Base-by-base conservation (phyloP, 2,888 invertebrate species). In the Eumerus sabulonum region DNA sequence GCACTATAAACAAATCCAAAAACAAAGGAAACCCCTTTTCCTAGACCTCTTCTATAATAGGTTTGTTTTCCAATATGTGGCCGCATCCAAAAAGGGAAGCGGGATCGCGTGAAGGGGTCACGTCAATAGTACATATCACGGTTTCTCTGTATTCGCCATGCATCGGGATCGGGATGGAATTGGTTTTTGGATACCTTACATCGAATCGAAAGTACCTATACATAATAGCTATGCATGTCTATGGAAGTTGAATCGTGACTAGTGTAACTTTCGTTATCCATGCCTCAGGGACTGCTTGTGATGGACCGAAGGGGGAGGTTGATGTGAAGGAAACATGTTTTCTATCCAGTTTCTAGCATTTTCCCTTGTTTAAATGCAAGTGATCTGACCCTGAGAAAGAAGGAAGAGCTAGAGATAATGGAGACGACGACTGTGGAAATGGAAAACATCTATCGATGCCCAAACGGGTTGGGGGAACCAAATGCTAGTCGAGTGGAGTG, bases 111-210 rank as follows among this genome's bases (percentile, higher is more conserved):
- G 38, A 19, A 48, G 60, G 47, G 59, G 71, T 7, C 27, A 27
- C 76, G 60, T 77, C 72, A 67, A 60, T 76, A 66, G 62, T 60
- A n/a, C n/a, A n/a, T n/a, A 77, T 77, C 76, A 67, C 76, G 66
- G 62, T 56, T 50, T 57, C 42, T 62, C 53, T 42, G 40, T n/a
- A n/a, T n/a, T n/a, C 45, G 54, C 59, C 36, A 36, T 36, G 62
- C 66, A 54, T 36, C 40, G 44, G 13, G 71, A 71, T 76, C 76
- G 64, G 54, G 66, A 76, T 71, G 76, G 59, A 42, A 48, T 59
- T 67, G 70, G 59, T 42, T 57, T 47, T 42, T 13, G 27, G 56
- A 56, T 54, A 12, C 54, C 38, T 50, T 27, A 54, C 50, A 56
- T 40, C 42, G 35, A 13, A 18, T 40, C 9, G 47, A 17, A 5